phyloP scores from a whole-genome alignment of 2,113 vertebrate species.

The Antechinus stuartii region DNA sequence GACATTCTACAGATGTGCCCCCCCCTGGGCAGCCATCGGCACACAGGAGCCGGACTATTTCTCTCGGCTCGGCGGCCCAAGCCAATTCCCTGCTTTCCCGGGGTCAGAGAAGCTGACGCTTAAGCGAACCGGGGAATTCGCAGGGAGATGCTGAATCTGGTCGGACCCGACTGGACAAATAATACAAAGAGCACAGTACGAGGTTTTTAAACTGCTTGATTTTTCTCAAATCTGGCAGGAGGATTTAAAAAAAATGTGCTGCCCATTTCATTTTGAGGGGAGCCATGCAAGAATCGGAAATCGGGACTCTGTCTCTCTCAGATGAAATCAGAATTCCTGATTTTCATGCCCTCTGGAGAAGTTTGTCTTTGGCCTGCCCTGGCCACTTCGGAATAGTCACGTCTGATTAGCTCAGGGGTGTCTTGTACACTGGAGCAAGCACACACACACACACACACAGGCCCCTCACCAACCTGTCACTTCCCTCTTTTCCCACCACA shows the following conservation, averaged over 20 bases:
- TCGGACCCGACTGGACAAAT: conserved; percentile 24
- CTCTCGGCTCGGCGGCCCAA: conserved; percentile 46
- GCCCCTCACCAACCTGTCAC: conserved; percentile 56
- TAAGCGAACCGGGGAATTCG: conserved; percentile 44
- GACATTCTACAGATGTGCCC: conserved; percentile 34
- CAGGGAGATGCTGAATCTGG: conserved; percentile 56
- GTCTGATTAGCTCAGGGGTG: conserved; percentile 33
- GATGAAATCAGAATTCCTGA: conserved; percentile 7
- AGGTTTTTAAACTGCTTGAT: conserved; percentile 32
- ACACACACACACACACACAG: not conserved
- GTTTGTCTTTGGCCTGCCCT: conserved; percentile 51
- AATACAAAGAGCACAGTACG: conserved; percentile 42
- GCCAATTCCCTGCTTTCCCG: conserved; percentile 27
- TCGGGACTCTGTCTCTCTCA: conserved; percentile 23
- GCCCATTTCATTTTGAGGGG: not conserved
- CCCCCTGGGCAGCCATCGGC: not conserved
- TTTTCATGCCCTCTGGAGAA: conserved; percentile 38
- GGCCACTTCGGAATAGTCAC: conserved; percentile 45
- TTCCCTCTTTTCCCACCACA: conserved; percentile 59
- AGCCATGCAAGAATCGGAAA: conserved; percentile 30
- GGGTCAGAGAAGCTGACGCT: conserved; percentile 51
- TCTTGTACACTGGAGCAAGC: not conserved
- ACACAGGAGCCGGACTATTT: conserved; percentile 39
- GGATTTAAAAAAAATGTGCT: not conserved
- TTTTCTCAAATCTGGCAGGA: conserved; percentile 30